Base-by-base conservation (phyloP, 2,797 vertebrate species). In the Cuculus canorus region DNA sequence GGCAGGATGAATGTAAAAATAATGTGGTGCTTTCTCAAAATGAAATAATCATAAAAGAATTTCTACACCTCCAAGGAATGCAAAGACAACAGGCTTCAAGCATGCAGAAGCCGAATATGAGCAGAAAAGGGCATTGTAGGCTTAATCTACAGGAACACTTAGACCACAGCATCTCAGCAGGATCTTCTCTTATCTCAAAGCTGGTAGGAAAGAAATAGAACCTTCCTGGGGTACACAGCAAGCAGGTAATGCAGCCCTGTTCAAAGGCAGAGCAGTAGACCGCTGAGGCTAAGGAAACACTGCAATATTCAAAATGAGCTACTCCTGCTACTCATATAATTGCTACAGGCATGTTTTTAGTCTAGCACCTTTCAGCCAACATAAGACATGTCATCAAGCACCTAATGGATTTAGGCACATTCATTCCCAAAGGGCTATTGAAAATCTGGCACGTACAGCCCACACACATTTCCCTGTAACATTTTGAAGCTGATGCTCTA, bases 41-140 rank as follows among this genome's bases (percentile, higher is more conserved):
- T 15, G 3, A 80, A 92, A 68, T 28, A 2, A 33, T 59, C 10
- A 2, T 32, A 57, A 45, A 47, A n/a, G 23, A 72, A 68, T 47
- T 82, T 57, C 35, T 75, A 7, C 27, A 8, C 17, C 28, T 48
- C 17, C 30, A 65, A 13, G 17, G 17, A 78, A 54, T 0, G 0
- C 11, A 76, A 83, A 81, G 37, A 65, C 0, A 2, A 60, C 15
- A 75, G 25, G 23, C 7, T 33, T 15, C 33, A 47, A 48, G 45
- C 16, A 13, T 19, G 27, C 41, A 48, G 30, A 83, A 88, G 25
- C 4, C 10, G 3, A 72, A 72, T 14, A 37, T 3, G 7, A 83
- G 35, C n/a, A 82, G n/a, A 72, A 82, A 82, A 89, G 43, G 37
- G 11, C 30, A 63, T 0, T 10, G 17, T 54, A 76, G 6, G 8